Evolutionary conservation across 2,797 vertebrate species (phyloP).

Genomic region (Glossophaga mutica): DNA sequence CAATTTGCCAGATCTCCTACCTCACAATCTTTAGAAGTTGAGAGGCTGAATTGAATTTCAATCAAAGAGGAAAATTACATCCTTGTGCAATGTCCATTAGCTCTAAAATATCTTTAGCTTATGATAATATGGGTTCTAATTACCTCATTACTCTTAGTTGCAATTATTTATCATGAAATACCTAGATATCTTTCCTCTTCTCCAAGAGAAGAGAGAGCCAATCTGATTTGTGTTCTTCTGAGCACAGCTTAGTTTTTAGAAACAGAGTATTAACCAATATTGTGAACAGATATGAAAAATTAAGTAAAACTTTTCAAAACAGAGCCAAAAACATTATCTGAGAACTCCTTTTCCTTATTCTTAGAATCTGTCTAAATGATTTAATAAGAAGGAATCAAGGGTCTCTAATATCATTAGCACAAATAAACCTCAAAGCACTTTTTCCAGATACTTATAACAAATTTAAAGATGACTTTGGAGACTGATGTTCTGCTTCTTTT

Average conservation of each 20-base stretch:
- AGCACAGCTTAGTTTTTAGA: background rate
- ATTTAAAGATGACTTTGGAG: background rate
- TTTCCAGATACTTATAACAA: background rate
- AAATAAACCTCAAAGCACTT: background rate
- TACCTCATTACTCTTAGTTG: conserved; percentile 29
- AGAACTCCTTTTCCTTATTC: background rate
- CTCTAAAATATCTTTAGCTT: conserved; percentile 13
- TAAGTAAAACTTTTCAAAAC: background rate
- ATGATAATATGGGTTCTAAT: conserved; percentile 13
- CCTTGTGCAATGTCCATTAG: conserved; percentile 34
- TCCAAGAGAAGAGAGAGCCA: background rate
- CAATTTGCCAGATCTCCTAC: conserved; percentile 15
- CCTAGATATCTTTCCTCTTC: background rate
- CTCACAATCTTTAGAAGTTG: conserved; percentile 15
- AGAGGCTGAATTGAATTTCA: conserved; percentile 47
- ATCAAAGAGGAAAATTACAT: conserved; percentile 37
- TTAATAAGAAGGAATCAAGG: background rate
- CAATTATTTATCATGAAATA: conserved; percentile 27
- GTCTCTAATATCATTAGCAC: background rate
- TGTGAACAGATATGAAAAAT: background rate
- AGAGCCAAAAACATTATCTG: background rate
- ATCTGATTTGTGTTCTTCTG: background rate
- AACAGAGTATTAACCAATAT: background rate
- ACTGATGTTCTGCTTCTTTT: background rate
- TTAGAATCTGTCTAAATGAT: background rate